phyloP scores from a whole-genome alignment of 2,888 invertebrate genomes.

The Sphaerophoria rueppellii region DNA sequence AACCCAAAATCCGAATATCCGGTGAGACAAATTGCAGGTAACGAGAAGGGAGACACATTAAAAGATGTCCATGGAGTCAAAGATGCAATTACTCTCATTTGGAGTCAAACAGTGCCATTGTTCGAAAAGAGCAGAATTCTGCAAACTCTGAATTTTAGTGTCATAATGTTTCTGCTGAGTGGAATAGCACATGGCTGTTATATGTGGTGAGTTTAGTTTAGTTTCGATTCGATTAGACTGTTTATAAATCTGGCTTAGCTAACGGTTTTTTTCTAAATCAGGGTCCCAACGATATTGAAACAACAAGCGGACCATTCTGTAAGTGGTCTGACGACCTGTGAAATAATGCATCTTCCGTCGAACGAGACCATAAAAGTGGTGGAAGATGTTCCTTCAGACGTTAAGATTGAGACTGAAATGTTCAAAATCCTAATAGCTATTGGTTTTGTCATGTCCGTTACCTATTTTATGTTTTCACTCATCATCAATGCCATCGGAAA shows the following conservation, averaged over 20 bases:
- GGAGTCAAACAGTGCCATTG: slow-evolving; percentile 79
- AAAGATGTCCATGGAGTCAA: slow-evolving; percentile 75
- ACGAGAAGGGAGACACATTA: slow-evolving; percentile 77
- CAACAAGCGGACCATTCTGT: slow-evolving; percentile 78
- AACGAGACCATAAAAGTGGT: neutral
- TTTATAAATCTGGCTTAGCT: neutral
- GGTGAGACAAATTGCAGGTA: slow-evolving; percentile 79
- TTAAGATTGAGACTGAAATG: slow-evolving; percentile 25
- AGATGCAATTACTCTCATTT: slow-evolving; percentile 78
- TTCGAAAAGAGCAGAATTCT: slow-evolving; percentile 76
- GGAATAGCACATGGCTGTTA: slow-evolving; percentile 79
- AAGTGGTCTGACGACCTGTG: slow-evolving; percentile 78
- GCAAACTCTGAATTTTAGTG: slow-evolving; percentile 78
- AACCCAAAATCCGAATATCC: slow-evolving; percentile 82
- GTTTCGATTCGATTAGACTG: neutral
- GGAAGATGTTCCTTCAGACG: neutral
- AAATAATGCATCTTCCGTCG: slow-evolving; percentile 25
- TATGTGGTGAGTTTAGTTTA: slow-evolving; percentile 78
- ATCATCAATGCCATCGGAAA: slow-evolving; percentile 21
- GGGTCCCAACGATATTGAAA: slow-evolving; percentile 79
- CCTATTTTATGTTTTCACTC: slow-evolving; percentile 26
- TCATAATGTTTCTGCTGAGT: slow-evolving; percentile 77
- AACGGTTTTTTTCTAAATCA: slow-evolving; percentile 32
- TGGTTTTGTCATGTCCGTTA: slow-evolving; percentile 31
- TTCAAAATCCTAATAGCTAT: slow-evolving; percentile 35